Evolutionary conservation across 1,140 invertebrate genomes (phyloP), one percentile per base, ranked within the genome.

Genomic region (Drosophila sulfurigaster): DNA sequence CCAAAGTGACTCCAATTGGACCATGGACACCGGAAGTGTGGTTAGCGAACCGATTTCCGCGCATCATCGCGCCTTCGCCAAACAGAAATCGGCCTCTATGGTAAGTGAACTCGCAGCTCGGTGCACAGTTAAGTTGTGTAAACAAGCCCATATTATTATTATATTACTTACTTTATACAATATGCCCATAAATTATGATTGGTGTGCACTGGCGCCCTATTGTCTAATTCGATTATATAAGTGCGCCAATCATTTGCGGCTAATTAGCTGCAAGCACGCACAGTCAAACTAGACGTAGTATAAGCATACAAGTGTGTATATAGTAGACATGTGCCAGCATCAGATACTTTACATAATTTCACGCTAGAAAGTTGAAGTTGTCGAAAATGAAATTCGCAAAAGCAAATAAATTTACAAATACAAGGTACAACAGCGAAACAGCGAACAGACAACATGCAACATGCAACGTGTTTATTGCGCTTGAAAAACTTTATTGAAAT

Each of bases 1-100:
- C 45, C n/a, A 54, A 1, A 2, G 16, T 13, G 25, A 63, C 60
- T 25, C 2, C 13, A 57, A 35, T 67, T 28, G 25, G 16, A 88
- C 66, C 46, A 92, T 92, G 91, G 91, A 92, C 69, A 71, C 68
- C 71, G 91, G 91, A 81, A 92, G 91, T 60, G 91, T 92, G 78
- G 80, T 91, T 82, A 92, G 91, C 64, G 91, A 92, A 79, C 91
- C 91, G 51, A 91, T 92, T 78, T 91, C 91, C 58, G 88, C 89
- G 78, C 91, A 91, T 82, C 91, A 92, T 92, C 91, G 91, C 79
- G 89, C 88, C 59, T 92, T 92, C 63, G 78, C 89, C 70, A 92
- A 92, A 71, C 91, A 92, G 80, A 92, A 91, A 79, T 92, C 91
- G 52, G 91, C 91, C 64, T 92, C 91, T 62, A 92, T 92, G 91